Conservation (phyloP, 2,888 invertebrate species). For the Mythimna pallens region DNA sequence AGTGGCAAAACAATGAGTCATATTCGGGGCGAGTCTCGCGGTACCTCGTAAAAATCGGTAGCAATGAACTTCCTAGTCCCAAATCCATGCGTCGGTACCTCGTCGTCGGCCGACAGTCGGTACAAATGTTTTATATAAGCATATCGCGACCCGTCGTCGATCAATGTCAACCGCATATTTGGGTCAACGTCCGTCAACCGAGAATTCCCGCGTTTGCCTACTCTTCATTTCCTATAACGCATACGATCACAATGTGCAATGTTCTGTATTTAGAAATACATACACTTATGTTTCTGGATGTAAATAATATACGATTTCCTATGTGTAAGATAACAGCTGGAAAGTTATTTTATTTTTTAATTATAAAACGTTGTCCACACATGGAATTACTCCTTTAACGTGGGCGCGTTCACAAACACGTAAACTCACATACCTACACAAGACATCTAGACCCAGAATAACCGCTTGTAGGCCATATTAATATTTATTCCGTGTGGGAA, state of each 20-base stretch:
- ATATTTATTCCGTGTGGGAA: too few relatives aligned
- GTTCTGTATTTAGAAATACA: conserved; percentile 45
- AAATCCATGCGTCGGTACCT: conserved; percentile 76
- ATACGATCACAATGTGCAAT: conserved; percentile 71
- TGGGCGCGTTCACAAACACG: too few relatives aligned
- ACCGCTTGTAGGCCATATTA: too few relatives aligned
- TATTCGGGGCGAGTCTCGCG: conserved; percentile 76
- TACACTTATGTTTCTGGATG: background rate
- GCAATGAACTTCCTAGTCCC: conserved; percentile 85
- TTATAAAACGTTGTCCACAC: too few relatives aligned
- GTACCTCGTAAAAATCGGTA: conserved; percentile 81
- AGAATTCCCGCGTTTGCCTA: conserved; percentile 83
- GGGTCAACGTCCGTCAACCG: conserved; percentile 88
- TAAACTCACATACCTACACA: too few relatives aligned
- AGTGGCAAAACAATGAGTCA: conserved; percentile 75
- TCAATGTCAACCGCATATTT: conserved; percentile 90
- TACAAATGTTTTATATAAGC: conserved; percentile 83
- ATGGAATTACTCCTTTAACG: too few relatives aligned
- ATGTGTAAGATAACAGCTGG: too few relatives aligned
- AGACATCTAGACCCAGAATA: too few relatives aligned
- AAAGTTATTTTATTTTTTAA: too few relatives aligned
- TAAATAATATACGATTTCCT: background rate
- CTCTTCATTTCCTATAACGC: conserved; percentile 83
- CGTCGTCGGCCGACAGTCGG: conserved; percentile 60
- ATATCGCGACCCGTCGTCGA: conserved; percentile 87